Evolutionary conservation across 2,113 vertebrate genomes (phyloP).

Genomic region (Oophaga pumilio): DNA sequence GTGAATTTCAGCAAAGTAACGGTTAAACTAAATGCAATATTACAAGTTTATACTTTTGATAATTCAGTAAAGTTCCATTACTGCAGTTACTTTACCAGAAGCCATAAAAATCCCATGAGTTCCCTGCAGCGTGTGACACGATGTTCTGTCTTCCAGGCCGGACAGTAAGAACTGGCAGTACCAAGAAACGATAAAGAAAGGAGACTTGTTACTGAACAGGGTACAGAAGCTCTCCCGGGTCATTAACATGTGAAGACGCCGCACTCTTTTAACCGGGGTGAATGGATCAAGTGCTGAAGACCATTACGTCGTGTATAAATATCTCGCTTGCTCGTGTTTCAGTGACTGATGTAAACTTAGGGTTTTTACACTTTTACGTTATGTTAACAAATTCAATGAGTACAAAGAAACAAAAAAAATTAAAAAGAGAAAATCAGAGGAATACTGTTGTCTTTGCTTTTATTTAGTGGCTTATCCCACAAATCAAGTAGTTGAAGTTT

Average conservation of each 20-base stretch:
- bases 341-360: slow-evolving; percentile 59
- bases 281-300: slow-evolving; percentile 75
- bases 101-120: background rate
- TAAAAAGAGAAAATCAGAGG: slow-evolving; percentile 27
- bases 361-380: slow-evolving; percentile 69
- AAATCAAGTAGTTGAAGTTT: no score
- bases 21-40: no score
- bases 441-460: background rate
- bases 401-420: slow-evolving; percentile 61
- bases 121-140: background rate
- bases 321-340: slow-evolving; percentile 66
- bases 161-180: slow-evolving; percentile 99
- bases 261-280: slow-evolving; percentile 58
- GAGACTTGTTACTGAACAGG: slow-evolving; percentile 94
- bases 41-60: no score
- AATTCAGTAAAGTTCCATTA: no score
- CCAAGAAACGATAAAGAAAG: slow-evolving; percentile 99
- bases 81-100: no score
- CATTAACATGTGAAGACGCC: slow-evolving; percentile 89
- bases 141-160: slow-evolving; percentile 74
- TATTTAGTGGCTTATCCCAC: background rate
- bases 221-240: slow-evolving; percentile 98
- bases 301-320: slow-evolving; percentile 67
- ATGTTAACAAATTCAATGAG: slow-evolving; percentile 60
- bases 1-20: no score